phyloP scores from a whole-genome alignment of 2,888 invertebrate genomes.

The Campoletis raptor region DNA sequence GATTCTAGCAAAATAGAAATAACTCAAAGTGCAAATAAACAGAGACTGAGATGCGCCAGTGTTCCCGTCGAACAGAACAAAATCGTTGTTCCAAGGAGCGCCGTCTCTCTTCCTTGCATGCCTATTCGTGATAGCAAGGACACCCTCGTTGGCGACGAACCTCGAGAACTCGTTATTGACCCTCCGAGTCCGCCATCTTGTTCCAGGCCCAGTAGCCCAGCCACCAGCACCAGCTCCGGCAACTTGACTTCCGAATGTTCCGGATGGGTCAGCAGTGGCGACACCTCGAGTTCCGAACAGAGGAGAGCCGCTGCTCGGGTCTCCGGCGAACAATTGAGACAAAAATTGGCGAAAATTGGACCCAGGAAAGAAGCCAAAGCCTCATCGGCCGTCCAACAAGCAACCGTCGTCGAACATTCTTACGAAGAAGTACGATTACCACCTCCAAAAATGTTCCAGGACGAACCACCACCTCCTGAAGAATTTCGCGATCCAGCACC shows the following conservation, averaged over 20 bases:
- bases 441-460: constrained; percentile 94
- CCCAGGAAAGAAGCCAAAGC: constrained; percentile 82
- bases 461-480: constrained; percentile 92
- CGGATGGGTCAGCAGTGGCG: constrained; percentile 94
- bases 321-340: constrained; percentile 88
- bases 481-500: constrained; percentile 88
- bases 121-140: constrained; percentile 82
- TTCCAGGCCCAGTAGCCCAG: constrained; percentile 80
- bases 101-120: constrained; percentile 83
- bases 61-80: constrained; percentile 83
- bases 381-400: background rate
- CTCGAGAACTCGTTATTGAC: constrained; percentile 74
- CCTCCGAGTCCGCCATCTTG: constrained; percentile 79
- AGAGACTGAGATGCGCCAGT: constrained; percentile 82
- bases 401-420: constrained; percentile 85
- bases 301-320: constrained; percentile 75
- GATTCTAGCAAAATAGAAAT: constrained; percentile 74
- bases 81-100: constrained; percentile 81
- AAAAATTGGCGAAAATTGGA: constrained; percentile 88
- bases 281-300: constrained; percentile 83
- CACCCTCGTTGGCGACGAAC: constrained; percentile 68
- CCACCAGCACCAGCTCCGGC: constrained; percentile 87
- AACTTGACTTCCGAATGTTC: constrained; percentile 92
- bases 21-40: constrained; percentile 65
- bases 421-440: constrained; percentile 91